Evolutionary conservation across 2,888 invertebrate species (phyloP).

Genomic region (Lepidochrysops patricia): DNA sequence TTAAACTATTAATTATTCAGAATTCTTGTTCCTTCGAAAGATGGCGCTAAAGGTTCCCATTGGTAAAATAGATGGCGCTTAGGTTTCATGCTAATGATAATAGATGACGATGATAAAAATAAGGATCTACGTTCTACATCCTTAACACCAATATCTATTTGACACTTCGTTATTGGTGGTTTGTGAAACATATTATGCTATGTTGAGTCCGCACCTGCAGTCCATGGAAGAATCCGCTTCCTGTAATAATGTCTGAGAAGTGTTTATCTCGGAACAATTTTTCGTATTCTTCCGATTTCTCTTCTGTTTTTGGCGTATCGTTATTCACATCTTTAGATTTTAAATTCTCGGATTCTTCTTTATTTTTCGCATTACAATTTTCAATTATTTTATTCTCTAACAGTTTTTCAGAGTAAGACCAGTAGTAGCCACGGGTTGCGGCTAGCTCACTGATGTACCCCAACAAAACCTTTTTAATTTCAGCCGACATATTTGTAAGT

Average conservation of each 20-base stretch:
- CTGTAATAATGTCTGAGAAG: conserved; percentile 31
- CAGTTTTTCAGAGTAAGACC: conserved; percentile 34
- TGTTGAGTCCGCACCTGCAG: conserved; percentile 35
- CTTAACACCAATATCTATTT: no score
- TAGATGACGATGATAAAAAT: no score
- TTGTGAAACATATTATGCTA: not conserved
- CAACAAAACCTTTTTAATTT: conserved; percentile 18
- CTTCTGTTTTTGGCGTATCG: not conserved
- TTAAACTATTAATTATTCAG: no score
- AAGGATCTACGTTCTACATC: no score
- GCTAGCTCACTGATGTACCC: conserved; percentile 23
- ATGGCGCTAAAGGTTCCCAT: no score
- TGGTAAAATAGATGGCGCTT: no score
- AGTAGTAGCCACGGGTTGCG: conserved; percentile 35
- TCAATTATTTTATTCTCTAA: conserved; percentile 20
- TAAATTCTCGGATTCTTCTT: not conserved
- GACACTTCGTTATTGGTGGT: not conserved
- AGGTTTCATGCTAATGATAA: no score
- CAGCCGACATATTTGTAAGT: conserved; percentile 19
- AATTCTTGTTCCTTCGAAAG: no score
- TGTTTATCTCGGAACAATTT: conserved; percentile 1
- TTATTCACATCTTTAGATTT: not conserved
- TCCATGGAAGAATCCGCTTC: conserved; percentile 41
- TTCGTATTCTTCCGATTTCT: conserved; percentile 3
- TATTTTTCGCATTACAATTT: not conserved